Evolutionary conservation across 2,888 invertebrate genomes (phyloP), one percentile per base, ranked within the genome.

Genomic region (Noctuana brunneofusca): DNA sequence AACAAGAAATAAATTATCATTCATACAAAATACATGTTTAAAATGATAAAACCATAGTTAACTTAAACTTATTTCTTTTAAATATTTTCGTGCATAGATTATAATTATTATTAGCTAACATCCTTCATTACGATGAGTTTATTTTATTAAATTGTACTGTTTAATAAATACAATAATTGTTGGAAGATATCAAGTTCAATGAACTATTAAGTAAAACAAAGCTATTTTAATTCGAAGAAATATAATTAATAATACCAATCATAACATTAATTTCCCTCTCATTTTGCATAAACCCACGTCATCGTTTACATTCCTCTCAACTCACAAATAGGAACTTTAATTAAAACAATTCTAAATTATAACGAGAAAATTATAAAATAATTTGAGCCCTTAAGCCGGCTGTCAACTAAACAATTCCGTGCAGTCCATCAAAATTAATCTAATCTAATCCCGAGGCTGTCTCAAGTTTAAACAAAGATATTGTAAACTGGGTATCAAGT

Each of bases 351-450:
- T 80, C 76, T 70, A 75, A 82, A 83, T 84, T 83, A 81, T 81
- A 81, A 81, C 79, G 79, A 69, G 80, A 79, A 84, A 85, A 84
- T 88, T 84, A 83, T 83, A 75, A 84, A 83, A 88, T 88, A 80
- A 88, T 87, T 87, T 86, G 71, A 68, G 74, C 76, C 79, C 80
- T 75, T 79, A 86, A 87, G 80, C 84, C 80, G 75, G 70, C 86
- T 89, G 89, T 88, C 88, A 85, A 79, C 84, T 80, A 78, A 85
- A 87, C 88, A 88, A 88, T 89, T 86, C 82, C 78, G 80, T 81
- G 78, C 84, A 87, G 90, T 89, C 88, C 84, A 89, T 89, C 90
- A 89, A 86, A 88, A 89, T 90, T 90, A 89, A 89, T 91, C 87
- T 87, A 86, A 82, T 87, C 83, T 84, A 87, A 89, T 88, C 85